Conservation (phyloP, 2,888 invertebrate species). For the Girardia tigrina region DNA sequence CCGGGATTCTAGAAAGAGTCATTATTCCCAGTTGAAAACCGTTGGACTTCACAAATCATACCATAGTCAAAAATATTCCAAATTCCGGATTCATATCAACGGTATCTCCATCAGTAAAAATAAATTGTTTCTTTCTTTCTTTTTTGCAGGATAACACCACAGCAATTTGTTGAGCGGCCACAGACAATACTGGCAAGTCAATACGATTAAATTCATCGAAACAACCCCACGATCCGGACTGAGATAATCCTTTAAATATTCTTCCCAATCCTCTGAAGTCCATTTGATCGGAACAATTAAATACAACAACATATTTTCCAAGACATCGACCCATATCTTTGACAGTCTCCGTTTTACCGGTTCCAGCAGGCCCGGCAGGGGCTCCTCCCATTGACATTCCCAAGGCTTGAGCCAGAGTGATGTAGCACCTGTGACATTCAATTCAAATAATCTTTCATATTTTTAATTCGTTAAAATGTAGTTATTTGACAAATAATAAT, state of each 20-base stretch:
- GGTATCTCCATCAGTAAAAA: constrained; percentile 82
- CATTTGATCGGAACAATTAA: constrained; percentile 97
- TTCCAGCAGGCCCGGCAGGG: constrained; percentile 87
- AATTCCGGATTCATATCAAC: constrained; percentile 87
- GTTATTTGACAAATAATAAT: background rate
- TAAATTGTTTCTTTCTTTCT: constrained; percentile 73
- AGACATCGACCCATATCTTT: constrained; percentile 95
- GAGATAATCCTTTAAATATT: constrained; percentile 81
- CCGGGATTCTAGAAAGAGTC: constrained; percentile 48
- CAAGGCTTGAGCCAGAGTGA: constrained; percentile 82
- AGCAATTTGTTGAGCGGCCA: constrained; percentile 90
- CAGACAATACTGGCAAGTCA: constrained; percentile 77
- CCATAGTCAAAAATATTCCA: constrained; percentile 94
- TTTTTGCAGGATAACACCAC: constrained; percentile 74
- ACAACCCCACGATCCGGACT: constrained; percentile 92
- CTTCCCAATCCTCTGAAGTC: constrained; percentile 85
- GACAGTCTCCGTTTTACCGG: constrained; percentile 89
- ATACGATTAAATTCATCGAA: constrained; percentile 90
- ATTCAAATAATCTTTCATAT: background rate
- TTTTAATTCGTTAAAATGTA: background rate
- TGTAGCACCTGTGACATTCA: constrained; percentile 65
- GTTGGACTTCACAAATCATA: constrained; percentile 43
- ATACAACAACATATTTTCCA: constrained; percentile 81
- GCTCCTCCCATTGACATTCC: constrained; percentile 87
- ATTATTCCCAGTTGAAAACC: background rate